Evolutionary conservation across 2,797 vertebrate genomes (phyloP).

Genomic region (Sarcophilus harrisii): DNA sequence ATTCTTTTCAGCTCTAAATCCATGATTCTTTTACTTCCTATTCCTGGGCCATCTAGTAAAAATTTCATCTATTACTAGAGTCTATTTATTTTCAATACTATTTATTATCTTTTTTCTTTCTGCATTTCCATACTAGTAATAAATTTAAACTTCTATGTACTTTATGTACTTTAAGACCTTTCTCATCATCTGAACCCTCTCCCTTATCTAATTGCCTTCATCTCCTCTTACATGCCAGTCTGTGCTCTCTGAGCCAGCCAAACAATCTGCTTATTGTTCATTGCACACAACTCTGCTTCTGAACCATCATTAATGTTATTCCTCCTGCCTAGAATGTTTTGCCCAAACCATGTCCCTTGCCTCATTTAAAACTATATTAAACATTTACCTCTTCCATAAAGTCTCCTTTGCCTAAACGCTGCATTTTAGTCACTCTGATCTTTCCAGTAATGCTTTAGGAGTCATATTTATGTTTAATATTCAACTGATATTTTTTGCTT

Average conservation of each 20-base stretch:
- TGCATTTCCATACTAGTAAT: background rate
- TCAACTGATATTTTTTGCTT: background rate
- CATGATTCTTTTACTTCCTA: background rate
- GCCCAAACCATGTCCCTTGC: background rate
- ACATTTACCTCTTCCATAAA: background rate
- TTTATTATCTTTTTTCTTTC: background rate
- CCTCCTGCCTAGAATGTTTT: background rate
- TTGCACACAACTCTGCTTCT: background rate
- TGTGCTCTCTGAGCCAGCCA: background rate
- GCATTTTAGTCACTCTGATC: background rate
- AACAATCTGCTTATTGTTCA: background rate
- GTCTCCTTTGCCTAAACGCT: background rate
- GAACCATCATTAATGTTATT: constrained; percentile 1
- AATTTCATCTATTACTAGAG: background rate
- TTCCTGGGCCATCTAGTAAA: background rate
- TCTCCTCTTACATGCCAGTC: background rate
- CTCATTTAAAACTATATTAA: background rate
- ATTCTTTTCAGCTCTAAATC: background rate
- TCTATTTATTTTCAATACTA: background rate
- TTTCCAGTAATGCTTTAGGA: background rate
- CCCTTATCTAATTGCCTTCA: background rate
- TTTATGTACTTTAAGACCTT: background rate
- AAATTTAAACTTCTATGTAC: background rate
- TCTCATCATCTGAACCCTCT: background rate
- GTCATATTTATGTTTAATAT: background rate